phyloP scores from a whole-genome alignment of 2,797 vertebrate species.

The Mico argentatus region DNA sequence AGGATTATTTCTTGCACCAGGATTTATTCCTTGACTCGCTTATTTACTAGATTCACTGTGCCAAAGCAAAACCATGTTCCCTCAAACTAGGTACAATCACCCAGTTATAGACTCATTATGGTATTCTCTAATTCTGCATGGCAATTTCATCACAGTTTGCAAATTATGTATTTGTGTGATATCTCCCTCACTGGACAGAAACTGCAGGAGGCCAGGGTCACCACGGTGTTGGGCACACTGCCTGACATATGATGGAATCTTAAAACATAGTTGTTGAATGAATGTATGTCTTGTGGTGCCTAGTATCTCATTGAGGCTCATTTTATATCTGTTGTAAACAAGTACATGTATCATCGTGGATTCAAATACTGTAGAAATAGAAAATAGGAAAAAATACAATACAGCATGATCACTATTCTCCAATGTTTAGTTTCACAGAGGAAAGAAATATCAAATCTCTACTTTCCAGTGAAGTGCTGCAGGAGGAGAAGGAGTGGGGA shows the following conservation, averaged over 20 bases:
- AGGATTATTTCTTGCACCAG: neutral
- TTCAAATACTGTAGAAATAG: neutral
- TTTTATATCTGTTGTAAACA: neutral
- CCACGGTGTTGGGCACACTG: neutral
- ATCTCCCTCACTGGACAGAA: neutral
- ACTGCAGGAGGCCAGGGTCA: neutral
- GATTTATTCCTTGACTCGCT: neutral
- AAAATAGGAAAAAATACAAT: neutral
- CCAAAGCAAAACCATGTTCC: neutral
- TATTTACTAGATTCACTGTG: neutral
- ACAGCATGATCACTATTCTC: neutral
- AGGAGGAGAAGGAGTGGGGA: neutral
- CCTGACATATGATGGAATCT: neutral
- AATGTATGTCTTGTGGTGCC: neutral
- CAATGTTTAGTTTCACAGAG: neutral
- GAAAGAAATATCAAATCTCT: neutral
- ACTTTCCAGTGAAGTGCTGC: neutral
- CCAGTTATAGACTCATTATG: neutral
- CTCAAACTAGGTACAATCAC: neutral
- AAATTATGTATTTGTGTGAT: neutral
- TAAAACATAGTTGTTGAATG: neutral
- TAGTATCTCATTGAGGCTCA: neutral
- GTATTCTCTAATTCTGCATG: neutral
- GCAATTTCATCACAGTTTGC: neutral
- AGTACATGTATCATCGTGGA: neutral